Conservation (phyloP, 2,797 vertebrate genomes). For the Cetoscarus ocellatus region DNA sequence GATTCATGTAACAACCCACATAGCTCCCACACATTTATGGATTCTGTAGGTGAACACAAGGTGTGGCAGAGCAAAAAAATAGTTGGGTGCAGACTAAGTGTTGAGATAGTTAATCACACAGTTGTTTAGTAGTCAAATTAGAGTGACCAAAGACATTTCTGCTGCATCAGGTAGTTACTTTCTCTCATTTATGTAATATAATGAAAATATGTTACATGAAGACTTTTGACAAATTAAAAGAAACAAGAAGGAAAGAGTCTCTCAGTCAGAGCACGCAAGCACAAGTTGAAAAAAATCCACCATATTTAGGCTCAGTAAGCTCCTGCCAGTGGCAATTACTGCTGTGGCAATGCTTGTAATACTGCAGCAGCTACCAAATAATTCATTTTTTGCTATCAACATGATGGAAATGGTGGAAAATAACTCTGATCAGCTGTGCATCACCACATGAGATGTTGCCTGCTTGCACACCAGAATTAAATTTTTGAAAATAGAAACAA, state of each 20-base stretch:
- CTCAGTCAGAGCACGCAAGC: conserved; percentile 31
- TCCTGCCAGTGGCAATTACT: conserved; percentile 23
- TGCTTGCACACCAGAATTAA: neutral
- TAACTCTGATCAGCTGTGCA: conserved; percentile 5
- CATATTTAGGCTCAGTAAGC: conserved; percentile 28
- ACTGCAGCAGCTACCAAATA: conserved; percentile 17
- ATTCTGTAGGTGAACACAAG: conserved; percentile 6
- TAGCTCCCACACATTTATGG: conserved; percentile 1
- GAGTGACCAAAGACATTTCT: neutral
- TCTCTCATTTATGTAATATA: neutral
- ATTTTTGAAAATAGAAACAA: neutral
- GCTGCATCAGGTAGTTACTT: neutral
- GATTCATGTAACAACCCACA: conserved; percentile 17
- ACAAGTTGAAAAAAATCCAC: conserved; percentile 14
- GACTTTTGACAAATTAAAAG: neutral
- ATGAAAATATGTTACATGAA: conserved; percentile 20
- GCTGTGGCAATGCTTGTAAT: conserved; percentile 19
- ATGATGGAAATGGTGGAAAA: conserved; percentile 1
- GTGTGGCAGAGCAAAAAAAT: neutral
- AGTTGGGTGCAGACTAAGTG: neutral
- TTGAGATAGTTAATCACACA: conserved; percentile 1
- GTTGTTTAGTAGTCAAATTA: neutral
- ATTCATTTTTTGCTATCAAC: neutral
- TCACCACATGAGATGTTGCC: neutral
- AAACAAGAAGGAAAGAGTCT: conserved; percentile 9